Evolutionary conservation across 2,797 vertebrate species (phyloP).

Genomic region (Micropoecilia bifurca): DNA sequence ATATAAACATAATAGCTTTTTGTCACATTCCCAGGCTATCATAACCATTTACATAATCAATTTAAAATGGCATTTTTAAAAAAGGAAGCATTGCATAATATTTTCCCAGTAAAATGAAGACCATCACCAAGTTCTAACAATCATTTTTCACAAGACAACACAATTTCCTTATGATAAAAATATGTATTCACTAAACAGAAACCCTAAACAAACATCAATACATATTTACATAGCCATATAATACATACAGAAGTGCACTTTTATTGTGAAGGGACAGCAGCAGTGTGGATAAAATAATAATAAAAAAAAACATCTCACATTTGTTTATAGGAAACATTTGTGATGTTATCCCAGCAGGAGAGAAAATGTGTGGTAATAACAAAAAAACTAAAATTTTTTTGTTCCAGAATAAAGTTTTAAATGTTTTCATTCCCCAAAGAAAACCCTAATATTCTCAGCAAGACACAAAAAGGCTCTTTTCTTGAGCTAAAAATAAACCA

Average conservation of each 20-base stretch:
- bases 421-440: too few species aligned
- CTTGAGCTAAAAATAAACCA: neutral
- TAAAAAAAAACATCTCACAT: neutral
- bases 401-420: neutral
- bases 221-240: slow-evolving; percentile 48
- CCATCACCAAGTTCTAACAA: slow-evolving; percentile 70
- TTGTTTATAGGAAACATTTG: neutral
- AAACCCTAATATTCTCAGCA: neutral
- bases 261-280: slow-evolving; percentile 17
- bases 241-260: slow-evolving; percentile 32
- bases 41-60: slow-evolving; percentile 36
- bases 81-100: slow-evolving; percentile 11
- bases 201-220: neutral
- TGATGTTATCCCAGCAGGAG: neutral
- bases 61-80: neutral
- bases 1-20: slow-evolving; percentile 86
- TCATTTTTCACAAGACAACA: slow-evolving; percentile 1
- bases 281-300: neutral
- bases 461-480: neutral
- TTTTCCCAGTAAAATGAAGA: slow-evolving; percentile 67
- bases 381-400: neutral
- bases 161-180: neutral
- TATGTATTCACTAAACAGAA: slow-evolving; percentile 22
- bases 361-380: neutral
- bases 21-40: slow-evolving; percentile 76